Evolutionary conservation across 2,797 vertebrate genomes (phyloP).

Genomic region (Calcarius lapponicus): DNA sequence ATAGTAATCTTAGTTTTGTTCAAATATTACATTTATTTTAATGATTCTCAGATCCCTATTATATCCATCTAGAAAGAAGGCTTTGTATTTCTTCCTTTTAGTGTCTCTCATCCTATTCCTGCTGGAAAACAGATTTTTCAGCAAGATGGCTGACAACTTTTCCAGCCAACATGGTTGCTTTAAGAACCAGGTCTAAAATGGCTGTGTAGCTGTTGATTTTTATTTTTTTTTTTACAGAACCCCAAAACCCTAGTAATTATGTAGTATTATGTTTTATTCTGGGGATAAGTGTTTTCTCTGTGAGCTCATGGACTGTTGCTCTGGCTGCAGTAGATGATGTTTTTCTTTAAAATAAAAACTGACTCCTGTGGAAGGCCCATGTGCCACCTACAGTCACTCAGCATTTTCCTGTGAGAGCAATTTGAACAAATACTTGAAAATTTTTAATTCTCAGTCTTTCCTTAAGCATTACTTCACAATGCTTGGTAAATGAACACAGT

Average conservation of each 20-base stretch:
- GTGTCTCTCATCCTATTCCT: background rate
- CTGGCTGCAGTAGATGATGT: background rate
- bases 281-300: background rate
- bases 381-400: background rate
- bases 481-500: background rate
- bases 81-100: background rate
- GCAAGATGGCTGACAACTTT: slow-evolving; percentile 15
- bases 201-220: background rate
- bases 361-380: background rate
- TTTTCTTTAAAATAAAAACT: background rate
- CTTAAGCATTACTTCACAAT: background rate
- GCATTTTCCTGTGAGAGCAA: background rate
- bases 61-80: background rate
- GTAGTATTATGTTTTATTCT: background rate
- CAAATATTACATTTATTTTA: background rate
- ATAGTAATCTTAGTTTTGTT: background rate
- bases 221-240: background rate
- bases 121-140: background rate
- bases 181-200: background rate
- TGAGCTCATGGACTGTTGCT: background rate
- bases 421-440: background rate
- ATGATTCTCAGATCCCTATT: background rate
- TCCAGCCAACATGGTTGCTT: background rate
- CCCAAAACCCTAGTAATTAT: background rate
- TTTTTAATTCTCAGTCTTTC: background rate